These are phyloP conservation scores for Synodontis membranacea DNA, from an alignment of 2,113 vertebrate species.

Conservation along the genomic window DNA sequence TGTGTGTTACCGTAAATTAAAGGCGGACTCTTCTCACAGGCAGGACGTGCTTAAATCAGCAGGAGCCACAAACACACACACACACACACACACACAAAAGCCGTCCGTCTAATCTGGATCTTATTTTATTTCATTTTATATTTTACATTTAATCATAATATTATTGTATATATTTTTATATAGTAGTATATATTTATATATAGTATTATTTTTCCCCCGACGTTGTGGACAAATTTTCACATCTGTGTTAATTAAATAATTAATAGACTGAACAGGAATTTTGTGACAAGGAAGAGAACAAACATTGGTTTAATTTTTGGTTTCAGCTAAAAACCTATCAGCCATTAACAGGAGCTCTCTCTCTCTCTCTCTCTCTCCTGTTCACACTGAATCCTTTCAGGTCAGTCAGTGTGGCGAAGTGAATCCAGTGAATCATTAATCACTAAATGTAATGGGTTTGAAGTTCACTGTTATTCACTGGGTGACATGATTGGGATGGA, in stretches of 20 bases:
- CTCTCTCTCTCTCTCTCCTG: background rate
- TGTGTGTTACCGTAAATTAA: background rate
- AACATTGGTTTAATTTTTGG: background rate
- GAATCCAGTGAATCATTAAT: slow-evolving; percentile 22
- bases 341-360: background rate
- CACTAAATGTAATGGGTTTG: no score
- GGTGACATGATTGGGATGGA: background rate
- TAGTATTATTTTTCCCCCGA: background rate
- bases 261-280: background rate
- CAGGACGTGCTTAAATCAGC: background rate
- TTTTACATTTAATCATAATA: no score
- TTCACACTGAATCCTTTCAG: background rate
- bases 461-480: background rate
- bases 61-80: background rate
- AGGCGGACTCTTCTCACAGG: background rate
- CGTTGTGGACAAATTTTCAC: background rate
- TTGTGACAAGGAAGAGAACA: background rate
- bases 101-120: background rate
- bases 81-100: no score
- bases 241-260: background rate
- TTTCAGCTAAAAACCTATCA: background rate
- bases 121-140: no score
- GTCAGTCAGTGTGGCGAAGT: background rate
- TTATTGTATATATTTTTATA: no score
- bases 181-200: no score